These are phyloP conservation scores for Mamestra brassicae DNA, from an alignment of 2,888 invertebrate species.

Conservation along the genomic window DNA sequence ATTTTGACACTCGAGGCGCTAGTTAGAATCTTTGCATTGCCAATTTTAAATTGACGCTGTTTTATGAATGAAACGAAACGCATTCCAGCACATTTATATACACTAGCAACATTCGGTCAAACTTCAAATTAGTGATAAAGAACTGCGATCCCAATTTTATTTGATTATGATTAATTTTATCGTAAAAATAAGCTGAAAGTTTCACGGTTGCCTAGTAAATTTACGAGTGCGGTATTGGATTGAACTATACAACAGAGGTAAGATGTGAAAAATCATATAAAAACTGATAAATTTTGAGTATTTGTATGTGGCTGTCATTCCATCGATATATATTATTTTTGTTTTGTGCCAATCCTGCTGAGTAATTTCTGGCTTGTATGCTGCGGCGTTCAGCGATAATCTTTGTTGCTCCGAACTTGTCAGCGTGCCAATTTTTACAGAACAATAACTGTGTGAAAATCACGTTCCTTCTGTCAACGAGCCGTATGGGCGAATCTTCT, in stretches of 20 bases:
- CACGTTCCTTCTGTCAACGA: slow-evolving; percentile 24
- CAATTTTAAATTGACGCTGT: too few species aligned
- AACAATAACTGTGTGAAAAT: slow-evolving; percentile 40
- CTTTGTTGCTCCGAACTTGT: slow-evolving; percentile 61
- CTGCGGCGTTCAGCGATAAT: slow-evolving; percentile 35
- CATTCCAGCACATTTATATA: slow-evolving; percentile 40
- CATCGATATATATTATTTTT: slow-evolving; percentile 70
- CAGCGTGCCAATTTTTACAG: slow-evolving; percentile 64
- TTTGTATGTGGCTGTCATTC: slow-evolving; percentile 55
- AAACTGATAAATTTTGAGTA: slow-evolving; percentile 24
- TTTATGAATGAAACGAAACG: slow-evolving; percentile 48
- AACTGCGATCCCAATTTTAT: slow-evolving; percentile 59
- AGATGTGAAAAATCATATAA: slow-evolving; percentile 35
- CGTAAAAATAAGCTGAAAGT: slow-evolving; percentile 60
- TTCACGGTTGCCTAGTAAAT: slow-evolving; percentile 46
- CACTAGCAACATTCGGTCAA: slow-evolving; percentile 50
- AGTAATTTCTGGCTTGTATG: slow-evolving; percentile 72
- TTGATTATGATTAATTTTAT: slow-evolving; percentile 67
- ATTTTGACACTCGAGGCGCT: too few species aligned
- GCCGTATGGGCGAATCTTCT: slow-evolving; percentile 41
- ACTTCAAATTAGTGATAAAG: slow-evolving; percentile 66
- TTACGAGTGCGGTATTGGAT: slow-evolving; percentile 43
- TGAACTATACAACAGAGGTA: slow-evolving; percentile 53
- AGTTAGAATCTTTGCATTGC: too few species aligned
- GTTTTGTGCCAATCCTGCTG: slow-evolving; percentile 75